Evolutionary conservation across 2,113 vertebrate species (phyloP).

Genomic region (Pleuronectes platessa): DNA sequence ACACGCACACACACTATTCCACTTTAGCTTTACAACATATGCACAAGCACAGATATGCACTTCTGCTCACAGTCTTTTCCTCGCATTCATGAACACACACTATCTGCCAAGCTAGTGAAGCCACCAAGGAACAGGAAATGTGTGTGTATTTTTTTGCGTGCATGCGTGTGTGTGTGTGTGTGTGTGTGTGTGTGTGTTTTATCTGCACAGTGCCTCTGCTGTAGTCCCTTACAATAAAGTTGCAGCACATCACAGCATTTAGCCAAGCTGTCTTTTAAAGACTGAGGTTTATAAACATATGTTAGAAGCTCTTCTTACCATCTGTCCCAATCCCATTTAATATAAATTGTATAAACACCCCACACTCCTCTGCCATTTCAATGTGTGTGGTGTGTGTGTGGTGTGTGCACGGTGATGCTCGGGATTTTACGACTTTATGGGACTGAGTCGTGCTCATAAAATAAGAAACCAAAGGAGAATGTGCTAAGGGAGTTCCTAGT

Average conservation of each 20-base stretch:
- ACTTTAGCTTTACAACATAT: constrained; percentile 46
- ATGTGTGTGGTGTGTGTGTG: constrained; percentile 13
- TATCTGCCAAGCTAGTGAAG: constrained; percentile 47
- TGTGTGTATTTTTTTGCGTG: constrained; percentile 41
- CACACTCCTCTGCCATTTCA: constrained; percentile 40
- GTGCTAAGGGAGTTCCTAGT: constrained; percentile 29
- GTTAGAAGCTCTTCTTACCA: constrained; percentile 50
- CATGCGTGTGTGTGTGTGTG: constrained; percentile 22
- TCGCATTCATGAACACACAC: constrained; percentile 31
- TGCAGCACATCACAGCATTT: constrained; percentile 67
- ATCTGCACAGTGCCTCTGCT: constrained; percentile 65
- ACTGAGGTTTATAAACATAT: constrained; percentile 69
- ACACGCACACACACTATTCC: background rate
- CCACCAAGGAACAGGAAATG: constrained; percentile 39
- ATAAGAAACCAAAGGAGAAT: constrained; percentile 23
- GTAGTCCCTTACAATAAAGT: constrained; percentile 62
- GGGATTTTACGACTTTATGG: constrained; percentile 39
- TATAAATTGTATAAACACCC: constrained; percentile 41
- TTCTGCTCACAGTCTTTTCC: constrained; percentile 38
- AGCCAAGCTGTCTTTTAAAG: constrained; percentile 64
- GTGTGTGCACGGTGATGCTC: background rate
- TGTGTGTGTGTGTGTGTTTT: constrained; percentile 41
- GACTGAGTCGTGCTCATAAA: constrained; percentile 29
- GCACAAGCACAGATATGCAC: constrained; percentile 51
- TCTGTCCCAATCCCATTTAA: constrained; percentile 57